Conservation (phyloP, 1,140 invertebrate species). For the Calliopsis andreniformis region DNA sequence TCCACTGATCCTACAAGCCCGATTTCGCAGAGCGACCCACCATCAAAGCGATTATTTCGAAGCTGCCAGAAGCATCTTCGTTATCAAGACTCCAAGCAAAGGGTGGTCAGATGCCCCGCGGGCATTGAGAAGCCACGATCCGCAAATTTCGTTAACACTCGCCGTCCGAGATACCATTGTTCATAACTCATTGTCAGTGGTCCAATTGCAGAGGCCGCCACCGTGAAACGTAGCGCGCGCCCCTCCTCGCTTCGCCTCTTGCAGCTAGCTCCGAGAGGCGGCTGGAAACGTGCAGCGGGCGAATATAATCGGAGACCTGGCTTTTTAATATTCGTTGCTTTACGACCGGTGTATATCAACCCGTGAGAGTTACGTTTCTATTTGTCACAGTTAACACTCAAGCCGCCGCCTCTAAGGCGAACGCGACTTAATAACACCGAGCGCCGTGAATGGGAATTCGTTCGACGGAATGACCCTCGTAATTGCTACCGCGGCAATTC, state of each 20-base stretch:
- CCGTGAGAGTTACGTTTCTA: not conserved
- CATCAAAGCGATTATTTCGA: too few relatives aligned
- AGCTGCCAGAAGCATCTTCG: too few relatives aligned
- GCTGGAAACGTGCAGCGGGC: not conserved
- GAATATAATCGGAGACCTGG: not conserved
- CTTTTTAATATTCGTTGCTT: constrained; percentile 29
- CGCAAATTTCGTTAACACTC: constrained; percentile 70
- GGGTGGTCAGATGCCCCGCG: constrained; percentile 53
- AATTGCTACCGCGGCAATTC: constrained; percentile 6
- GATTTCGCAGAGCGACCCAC: too few relatives aligned
- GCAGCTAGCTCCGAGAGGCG: not conserved
- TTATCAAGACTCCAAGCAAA: too few relatives aligned
- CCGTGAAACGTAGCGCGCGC: constrained; percentile 53
- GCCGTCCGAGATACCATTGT: constrained; percentile 59
- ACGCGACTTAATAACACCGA: not conserved
- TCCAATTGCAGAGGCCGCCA: constrained; percentile 50
- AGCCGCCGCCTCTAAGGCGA: not conserved
- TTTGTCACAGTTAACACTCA: not conserved
- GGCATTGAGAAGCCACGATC: constrained; percentile 61
- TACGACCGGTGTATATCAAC: constrained; percentile 7
- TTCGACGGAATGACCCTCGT: not conserved
- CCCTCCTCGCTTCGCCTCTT: not conserved
- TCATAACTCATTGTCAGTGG: constrained; percentile 45
- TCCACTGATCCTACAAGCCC: too few relatives aligned
- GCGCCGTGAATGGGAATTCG: not conserved